These are phyloP conservation scores for Bellardia bayeri DNA, from an alignment of 2,888 invertebrate genomes.

Conservation along the genomic window DNA sequence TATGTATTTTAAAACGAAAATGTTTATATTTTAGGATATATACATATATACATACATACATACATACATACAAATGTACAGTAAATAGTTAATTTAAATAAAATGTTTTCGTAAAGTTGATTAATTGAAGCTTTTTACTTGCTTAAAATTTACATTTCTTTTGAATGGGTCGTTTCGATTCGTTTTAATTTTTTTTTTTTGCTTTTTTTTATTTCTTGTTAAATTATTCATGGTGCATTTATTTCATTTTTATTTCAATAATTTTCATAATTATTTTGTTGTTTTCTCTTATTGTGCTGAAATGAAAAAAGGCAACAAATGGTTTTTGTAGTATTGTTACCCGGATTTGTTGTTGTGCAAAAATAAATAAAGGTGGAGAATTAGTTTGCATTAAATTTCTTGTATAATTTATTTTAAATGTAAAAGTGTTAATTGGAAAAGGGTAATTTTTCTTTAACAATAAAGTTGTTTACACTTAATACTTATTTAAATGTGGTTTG, in stretches of 20 bases:
- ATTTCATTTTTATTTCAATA: not conserved
- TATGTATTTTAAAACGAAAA: not conserved
- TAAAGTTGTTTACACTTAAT: too few species aligned
- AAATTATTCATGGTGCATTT: slow-evolving; percentile 8
- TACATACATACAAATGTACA: too few species aligned
- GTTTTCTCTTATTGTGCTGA: not conserved
- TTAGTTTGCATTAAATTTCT: not conserved
- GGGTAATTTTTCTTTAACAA: not conserved
- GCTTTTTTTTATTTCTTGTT: not conserved
- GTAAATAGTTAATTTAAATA: not conserved
- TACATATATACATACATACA: too few species aligned
- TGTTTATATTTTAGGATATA: not conserved
- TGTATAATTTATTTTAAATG: not conserved
- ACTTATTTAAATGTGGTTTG: too few species aligned
- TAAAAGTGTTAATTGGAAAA: slow-evolving; percentile 11
- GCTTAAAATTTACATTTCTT: not conserved
- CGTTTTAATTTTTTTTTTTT: not conserved
- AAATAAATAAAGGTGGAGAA: not conserved
- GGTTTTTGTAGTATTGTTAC: slow-evolving; percentile 10
- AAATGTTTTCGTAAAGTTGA: not conserved
- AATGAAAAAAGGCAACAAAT: slow-evolving; percentile 5
- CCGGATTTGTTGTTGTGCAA: not conserved
- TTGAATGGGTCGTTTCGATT: not conserved
- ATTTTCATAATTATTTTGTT: not conserved
- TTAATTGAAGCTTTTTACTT: not conserved